Base-by-base conservation (phyloP, 2,113 vertebrate species). In the Reinhardtius hippoglossoides region DNA sequence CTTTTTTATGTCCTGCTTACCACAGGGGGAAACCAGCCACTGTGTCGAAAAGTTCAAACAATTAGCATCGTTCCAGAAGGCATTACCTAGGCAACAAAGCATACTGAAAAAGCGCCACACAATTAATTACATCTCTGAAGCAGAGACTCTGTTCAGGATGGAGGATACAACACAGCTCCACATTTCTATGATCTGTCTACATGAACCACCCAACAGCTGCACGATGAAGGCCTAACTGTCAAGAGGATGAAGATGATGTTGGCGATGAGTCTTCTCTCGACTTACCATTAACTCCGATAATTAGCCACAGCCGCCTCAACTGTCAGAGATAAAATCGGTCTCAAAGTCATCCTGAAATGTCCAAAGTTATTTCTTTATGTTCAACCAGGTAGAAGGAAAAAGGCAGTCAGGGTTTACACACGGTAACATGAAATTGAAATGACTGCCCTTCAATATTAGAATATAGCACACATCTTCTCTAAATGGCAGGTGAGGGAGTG, bases 271-370 rank as follows among this genome's bases (percentile, higher is more conserved):
- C 48, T 67, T 82, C 85, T 77, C 75, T 81, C 70, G 59, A 89
- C 73, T 72, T 74, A 66, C 58, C 72, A 70, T 84, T 81, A 87
- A 76, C 62, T 74, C 66, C 60, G 71, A 85, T 93, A 81, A 91
- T 90, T 82, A 87, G 82, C 82, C n/a, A 59, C 79, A 87, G 84
- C 85, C 86, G 81, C 74, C 56, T 84, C 31, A 9, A 60, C 80
- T 85, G 81, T 81, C 81, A 74, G 18, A 52, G 21, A 59, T 24
- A 65, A 80, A 72, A 31, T 5, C 24, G 1, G 16, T 54, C 68
- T 67, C 23, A 74, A 59, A 79, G 69, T 26, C 12, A 44, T 56
- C 66, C 46, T 66, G 13, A 59, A 64, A 60, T 44, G n/a, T 67
- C 52, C 66, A 48, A 74, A 55, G 58, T 65, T 69, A 40, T 74